These are phyloP conservation scores for Lamellibrachia columna DNA, from an alignment of 2,888 invertebrate species.

Conservation along the genomic window DNA sequence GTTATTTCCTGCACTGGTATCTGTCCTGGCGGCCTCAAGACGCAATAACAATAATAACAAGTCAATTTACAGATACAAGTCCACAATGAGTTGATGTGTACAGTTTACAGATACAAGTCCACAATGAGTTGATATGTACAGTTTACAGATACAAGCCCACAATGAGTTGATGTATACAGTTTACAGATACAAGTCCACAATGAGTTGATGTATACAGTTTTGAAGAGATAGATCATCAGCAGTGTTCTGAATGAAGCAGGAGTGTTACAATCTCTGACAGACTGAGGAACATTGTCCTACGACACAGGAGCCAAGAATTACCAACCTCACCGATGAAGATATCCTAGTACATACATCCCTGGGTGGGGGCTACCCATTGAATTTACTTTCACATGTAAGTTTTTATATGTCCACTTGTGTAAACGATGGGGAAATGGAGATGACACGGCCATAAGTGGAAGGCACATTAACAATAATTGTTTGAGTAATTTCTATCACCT, in stretches of 20 bases:
- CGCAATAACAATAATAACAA: neutral
- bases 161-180: no score
- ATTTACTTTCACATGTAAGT: neutral
- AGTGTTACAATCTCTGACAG: neutral
- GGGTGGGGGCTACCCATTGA: neutral
- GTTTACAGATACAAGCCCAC: neutral
- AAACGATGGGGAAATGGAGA: neutral
- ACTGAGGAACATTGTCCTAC: neutral
- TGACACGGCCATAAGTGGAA: neutral
- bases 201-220: neutral
- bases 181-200: neutral
- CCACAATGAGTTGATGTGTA: no score
- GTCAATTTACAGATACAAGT: constrained; percentile 7
- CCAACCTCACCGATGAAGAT: neutral
- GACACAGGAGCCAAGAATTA: neutral
- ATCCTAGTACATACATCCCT: neutral
- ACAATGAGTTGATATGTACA: neutral
- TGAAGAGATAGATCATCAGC: neutral
- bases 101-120: neutral
- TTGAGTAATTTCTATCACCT: neutral
- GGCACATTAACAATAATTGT: neutral
- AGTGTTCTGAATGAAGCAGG: neutral
- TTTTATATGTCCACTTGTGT: no score
- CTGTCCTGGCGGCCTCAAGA: neutral
- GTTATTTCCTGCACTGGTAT: neutral